Conservation (phyloP, 1,140 invertebrate species). For the Pachyrhynchus sulphureomaculatus region DNA sequence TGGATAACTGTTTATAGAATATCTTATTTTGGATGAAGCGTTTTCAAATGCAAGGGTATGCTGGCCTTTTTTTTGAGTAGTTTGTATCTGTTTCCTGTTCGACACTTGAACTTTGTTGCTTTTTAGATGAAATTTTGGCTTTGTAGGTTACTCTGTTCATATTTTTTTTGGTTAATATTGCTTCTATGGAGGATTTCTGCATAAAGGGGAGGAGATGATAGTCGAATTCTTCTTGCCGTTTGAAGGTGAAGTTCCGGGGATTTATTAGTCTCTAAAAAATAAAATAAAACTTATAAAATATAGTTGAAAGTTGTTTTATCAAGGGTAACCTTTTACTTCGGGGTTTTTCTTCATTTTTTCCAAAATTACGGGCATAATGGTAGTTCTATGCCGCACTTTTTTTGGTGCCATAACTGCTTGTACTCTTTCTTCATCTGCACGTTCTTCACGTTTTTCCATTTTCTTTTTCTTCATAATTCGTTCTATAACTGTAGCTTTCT, state of each 20-base stretch:
- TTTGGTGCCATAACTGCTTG: too few species aligned
- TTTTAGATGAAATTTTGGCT: neutral
- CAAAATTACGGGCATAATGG: slow-evolving; percentile 33
- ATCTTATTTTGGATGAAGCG: neutral
- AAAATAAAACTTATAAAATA: neutral
- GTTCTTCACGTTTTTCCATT: neutral
- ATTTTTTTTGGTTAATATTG: neutral
- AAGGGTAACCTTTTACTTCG: neutral
- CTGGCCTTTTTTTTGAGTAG: neutral
- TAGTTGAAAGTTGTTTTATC: neutral
- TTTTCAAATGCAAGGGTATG: neutral
- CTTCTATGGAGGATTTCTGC: slow-evolving; percentile 9
- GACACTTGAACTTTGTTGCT: too few species aligned
- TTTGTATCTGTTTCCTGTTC: too few species aligned
- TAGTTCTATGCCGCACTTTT: slow-evolving; percentile 7
- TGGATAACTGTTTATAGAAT: neutral
- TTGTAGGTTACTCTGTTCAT: neutral
- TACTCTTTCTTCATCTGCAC: too few species aligned
- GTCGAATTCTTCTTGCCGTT: neutral
- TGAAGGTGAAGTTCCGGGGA: neutral
- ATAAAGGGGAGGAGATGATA: neutral
- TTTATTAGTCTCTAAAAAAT: neutral
- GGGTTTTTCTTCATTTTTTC: slow-evolving; percentile 17
- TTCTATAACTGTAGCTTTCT: slow-evolving; percentile 10
- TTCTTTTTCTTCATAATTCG: slow-evolving; percentile 7